phyloP scores from a whole-genome alignment of 2,113 vertebrate genomes.

The Callocephalon fimbriatum region DNA sequence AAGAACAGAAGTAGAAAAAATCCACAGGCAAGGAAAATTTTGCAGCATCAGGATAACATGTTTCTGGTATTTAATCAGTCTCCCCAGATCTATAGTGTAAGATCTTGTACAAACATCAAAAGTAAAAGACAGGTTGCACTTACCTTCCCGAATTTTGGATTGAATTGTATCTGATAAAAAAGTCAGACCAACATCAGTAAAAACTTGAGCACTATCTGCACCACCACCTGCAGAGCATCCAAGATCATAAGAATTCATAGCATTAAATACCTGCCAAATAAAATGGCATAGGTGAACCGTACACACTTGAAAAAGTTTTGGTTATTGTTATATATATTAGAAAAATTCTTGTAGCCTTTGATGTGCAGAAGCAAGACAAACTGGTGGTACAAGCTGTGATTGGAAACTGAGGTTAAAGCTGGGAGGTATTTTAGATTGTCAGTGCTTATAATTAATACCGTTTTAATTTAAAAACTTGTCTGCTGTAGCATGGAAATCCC shows the following conservation, averaged over 20 bases:
- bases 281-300: not conserved
- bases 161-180: slow-evolving; percentile 39
- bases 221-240: slow-evolving; percentile 82
- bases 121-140: not conserved
- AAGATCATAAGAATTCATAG: slow-evolving; percentile 82
- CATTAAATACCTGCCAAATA: slow-evolving; percentile 78
- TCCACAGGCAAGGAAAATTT: not conserved
- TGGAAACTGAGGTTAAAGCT: not conserved
- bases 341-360: not conserved
- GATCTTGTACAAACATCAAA: not conserved
- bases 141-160: not conserved
- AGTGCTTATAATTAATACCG: not conserved
- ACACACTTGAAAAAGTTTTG: not conserved
- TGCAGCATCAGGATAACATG: not conserved
- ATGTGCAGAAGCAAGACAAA: not conserved
- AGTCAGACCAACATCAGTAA: slow-evolving; percentile 75
- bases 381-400: not conserved
- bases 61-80: not conserved
- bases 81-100: not conserved
- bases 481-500: not conserved
- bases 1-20: not conserved
- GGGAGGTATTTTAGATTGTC: not conserved
- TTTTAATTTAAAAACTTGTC: not conserved
- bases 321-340: not conserved
- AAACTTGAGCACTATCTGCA: slow-evolving; percentile 47